Evolutionary conservation across 2,113 vertebrate species (phyloP), one percentile per base, ranked within the genome.

Genomic region (Tetrao urogallus): DNA sequence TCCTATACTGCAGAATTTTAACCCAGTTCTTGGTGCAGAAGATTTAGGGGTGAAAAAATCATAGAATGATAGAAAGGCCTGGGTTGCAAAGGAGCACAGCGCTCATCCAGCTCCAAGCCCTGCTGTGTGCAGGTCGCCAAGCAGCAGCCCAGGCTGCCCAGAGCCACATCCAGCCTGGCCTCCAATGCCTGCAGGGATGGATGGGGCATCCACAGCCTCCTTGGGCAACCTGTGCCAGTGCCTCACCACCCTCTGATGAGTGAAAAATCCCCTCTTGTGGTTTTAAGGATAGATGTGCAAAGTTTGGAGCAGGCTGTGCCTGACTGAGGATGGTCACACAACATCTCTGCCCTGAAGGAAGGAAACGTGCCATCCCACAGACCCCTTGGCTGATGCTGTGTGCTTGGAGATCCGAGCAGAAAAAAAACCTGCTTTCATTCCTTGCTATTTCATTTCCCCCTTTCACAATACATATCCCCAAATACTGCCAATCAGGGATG

Each of bases 381-480:
- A 38, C 8, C 28, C 16, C 70, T n/a, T 19, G 13, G 50, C 4
- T 54, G 40, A 18, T 15, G 10, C 16, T 19, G 13, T 0, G 0
- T 8, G 16, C 54, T 73, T 32, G 22, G 38, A 64, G n/a, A 78
- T 22, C n/a, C 48, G 4, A 22, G 15, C 3, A 9, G 15, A 40
- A 48, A 24, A 18, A 18, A 20, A 6, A 18, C 2, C 1, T 8
- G 38, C 17, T 45, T 32, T 18, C 5, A 19, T 32, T 16, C 18
- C 16, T 13, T 48, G 54, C 38, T 83, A 19, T 50, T 71, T 54
- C 38, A 25, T 48, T 48, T 7, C 11, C 15, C 15, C 13, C 7
- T 64, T 22, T 6, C 30, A 15, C 4, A 18, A 48, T 1, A 18
- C 0, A 0, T 3, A 50, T 21, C 27, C 13, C 36, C 17, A 8